Evolutionary conservation across 2,113 vertebrate species (phyloP), one percentile per base, ranked within the genome.

Genomic region (Rafetus swinhoei): DNA sequence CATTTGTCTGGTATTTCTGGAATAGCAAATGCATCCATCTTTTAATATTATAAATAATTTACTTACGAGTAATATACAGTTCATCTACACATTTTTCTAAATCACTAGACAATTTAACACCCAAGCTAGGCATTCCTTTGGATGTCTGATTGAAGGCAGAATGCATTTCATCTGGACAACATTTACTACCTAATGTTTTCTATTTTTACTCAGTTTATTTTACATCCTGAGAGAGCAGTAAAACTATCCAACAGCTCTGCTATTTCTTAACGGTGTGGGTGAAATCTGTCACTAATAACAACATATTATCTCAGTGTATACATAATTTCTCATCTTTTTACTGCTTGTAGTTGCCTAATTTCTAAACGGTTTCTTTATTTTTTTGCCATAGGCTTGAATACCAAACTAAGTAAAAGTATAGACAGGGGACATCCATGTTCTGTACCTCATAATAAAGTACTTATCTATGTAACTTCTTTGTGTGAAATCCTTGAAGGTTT

Each of bases 191-290:
- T 57, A 76, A 65, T 7, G 1, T 25, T 2, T 18, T 87, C 9
- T 79, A 50, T 18, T 94, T 88, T 94, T 84, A 84, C 21, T 81
- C 8, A 11, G 1, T 80, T 62, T 88, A 72, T 54, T 91, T 96
- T 86, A 1, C 6, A 57, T 87, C 77, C 19, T 86, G 72, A 84
- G 74, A 89, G n/a, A 91, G 1, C 35, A 56, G 11, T 85, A 27
- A 90, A 91, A 52, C 19, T 72, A 76, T 4, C 15, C 25, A 74
- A 72, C 1, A 85, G 57, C 18, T 93, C 76, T 92, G 39, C 0
- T 82, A 4, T 56, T 91, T 90, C 18, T 81, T 80, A 81, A 77
- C 1, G 62, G 4, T 60, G 7, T 3, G 3, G 0, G 7, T 88
- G 5, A 22, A 94, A 92, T 74, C 60, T 76, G 3, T 85, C 39